Base-by-base conservation (phyloP, 1,140 invertebrate genomes). In the Aethina tumida region DNA sequence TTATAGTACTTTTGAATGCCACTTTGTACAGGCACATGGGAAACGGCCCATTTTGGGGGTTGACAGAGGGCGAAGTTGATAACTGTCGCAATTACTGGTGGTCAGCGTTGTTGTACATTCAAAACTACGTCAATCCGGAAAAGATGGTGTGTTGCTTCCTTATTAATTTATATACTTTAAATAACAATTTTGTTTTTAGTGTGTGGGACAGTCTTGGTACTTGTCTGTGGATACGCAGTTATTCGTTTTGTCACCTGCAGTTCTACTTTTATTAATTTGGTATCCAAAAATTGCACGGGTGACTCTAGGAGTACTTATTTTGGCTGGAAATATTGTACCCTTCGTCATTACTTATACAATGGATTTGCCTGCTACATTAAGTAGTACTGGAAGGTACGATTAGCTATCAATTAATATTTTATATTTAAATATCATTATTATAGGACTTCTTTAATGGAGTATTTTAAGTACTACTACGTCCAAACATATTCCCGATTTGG, bases 191-290 rank as follows among this genome's bases (percentile, higher is more conserved):
- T 2, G 16, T 44, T 42, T 62, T 16, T 41, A 67, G 71, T 77
- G 76, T 49, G 67, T 76, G 62, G 64, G 66, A 5, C 74, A 73
- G 63, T 62, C 69, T 0, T 80, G 75, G 76, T 80, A 76, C 47
- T 49, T 80, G 41, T 69, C 74, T 4, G 68, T 69, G 36, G 77
- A 80, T 48, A 71, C 74, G 56, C 73, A 76, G 45, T 66, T 75
- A 39, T 76, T 73, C 49, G 49, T 70, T 7, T 41, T 73, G 1
- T 63, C 68, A 3, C 61, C 71, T 1, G n/a, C n/a, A n/a, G n/a
- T n/a, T n/a, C n/a, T n/a, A n/a, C n/a, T n/a, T n/a, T n/a, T n/a
- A n/a, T n/a, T n/a, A n/a, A n/a, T n/a, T n/a, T n/a, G n/a, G n/a
- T n/a, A n/a, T n/a, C n/a, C n/a, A n/a, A n/a, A n/a, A n/a, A n/a